Evolutionary conservation across 2,113 vertebrate species (phyloP).

Genomic region (Phoxinus phoxinus): DNA sequence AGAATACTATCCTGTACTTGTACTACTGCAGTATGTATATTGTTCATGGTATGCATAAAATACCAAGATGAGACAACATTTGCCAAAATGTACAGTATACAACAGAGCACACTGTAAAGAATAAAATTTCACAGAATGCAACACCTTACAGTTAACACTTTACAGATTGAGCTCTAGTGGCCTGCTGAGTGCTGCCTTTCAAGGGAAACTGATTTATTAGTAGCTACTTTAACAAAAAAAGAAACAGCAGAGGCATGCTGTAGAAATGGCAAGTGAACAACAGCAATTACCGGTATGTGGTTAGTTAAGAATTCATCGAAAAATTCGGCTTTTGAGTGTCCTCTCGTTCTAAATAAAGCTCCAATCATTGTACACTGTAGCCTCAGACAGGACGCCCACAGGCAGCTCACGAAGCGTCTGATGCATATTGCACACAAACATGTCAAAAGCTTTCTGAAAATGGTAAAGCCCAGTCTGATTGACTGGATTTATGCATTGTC

Average conservation of each 20-base stretch:
- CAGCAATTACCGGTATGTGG: constrained; percentile 29
- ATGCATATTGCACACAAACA: neutral
- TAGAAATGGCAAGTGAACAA: neutral
- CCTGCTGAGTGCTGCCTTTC: constrained; percentile 7
- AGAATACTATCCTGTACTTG: neutral
- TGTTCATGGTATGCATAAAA: neutral
- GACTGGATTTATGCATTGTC: neutral
- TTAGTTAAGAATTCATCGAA: neutral
- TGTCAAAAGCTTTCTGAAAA: neutral
- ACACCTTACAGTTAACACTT: neutral
- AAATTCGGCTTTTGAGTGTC: neutral
- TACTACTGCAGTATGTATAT: neutral
- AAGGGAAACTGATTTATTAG: constrained; percentile 1
- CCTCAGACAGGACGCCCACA: neutral
- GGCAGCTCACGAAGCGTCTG: neutral
- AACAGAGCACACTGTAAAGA: neutral
- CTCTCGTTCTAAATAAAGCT: neutral
- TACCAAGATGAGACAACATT: neutral
- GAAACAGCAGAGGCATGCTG: neutral
- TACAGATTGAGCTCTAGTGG: neutral
- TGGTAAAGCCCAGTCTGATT: neutral
- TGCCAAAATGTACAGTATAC: neutral
- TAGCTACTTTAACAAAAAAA: constrained; percentile 4
- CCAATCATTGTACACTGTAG: neutral
- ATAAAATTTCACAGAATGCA: neutral